Percentiles rank a stretch among this genome's conserved stretches.
phyloP scores from a whole-genome alignment of 1,140 invertebrate species.

The Cotesia typhae region DNA sequence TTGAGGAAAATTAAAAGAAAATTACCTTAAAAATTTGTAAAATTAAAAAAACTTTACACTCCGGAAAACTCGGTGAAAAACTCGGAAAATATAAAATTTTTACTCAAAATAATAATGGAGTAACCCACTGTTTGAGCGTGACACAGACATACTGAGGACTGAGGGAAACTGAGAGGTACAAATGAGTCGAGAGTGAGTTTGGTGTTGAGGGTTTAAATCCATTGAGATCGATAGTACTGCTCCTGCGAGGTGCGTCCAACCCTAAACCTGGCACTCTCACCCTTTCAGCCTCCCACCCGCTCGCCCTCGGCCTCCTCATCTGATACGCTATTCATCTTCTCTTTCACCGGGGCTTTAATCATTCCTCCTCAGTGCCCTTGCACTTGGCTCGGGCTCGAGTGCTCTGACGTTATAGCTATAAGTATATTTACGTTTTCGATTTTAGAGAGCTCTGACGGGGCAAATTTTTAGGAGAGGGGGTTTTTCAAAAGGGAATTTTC shows the following conservation, averaged over 20 bases:
- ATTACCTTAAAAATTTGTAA: too few relatives aligned
- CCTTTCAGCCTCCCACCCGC: slow-evolving; percentile 48
- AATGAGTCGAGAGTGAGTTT: neutral
- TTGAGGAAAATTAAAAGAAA: too few relatives aligned
- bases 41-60: too few relatives aligned
- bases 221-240: slow-evolving; percentile 62
- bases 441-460: too few relatives aligned
- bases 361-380: slow-evolving; percentile 6
- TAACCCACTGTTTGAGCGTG: neutral
- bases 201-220: slow-evolving; percentile 36
- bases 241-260: slow-evolving; percentile 54
- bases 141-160: slow-evolving; percentile 8
- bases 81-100: neutral
- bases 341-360: neutral
- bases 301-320: slow-evolving; percentile 47
- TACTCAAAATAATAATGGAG: neutral
- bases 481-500: too few relatives aligned
- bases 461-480: too few relatives aligned
- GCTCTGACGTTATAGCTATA: too few relatives aligned
- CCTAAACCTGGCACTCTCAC: slow-evolving; percentile 55
- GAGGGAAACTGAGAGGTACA: neutral
- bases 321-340: slow-evolving; percentile 13
- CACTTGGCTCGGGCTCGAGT: neutral
- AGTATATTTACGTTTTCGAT: too few relatives aligned
- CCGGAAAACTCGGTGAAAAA: neutral